phyloP scores from a whole-genome alignment of 2,113 vertebrate species.

The Eptesicus fuscus region DNA sequence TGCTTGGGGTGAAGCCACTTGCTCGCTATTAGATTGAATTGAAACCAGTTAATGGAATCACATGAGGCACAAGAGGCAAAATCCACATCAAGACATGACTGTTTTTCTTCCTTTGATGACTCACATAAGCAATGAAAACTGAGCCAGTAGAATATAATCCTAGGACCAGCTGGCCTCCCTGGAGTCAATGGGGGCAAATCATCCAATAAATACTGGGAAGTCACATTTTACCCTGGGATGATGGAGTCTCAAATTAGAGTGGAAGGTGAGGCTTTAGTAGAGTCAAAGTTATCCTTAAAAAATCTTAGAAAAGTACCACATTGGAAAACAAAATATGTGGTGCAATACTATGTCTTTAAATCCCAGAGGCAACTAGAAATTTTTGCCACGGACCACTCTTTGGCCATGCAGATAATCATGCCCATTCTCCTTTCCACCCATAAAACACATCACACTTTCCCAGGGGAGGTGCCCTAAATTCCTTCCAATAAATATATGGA shows the following conservation, averaged over 20 bases:
- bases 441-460: neutral
- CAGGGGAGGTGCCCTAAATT: too few relatives aligned
- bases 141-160: neutral
- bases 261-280: neutral
- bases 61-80: neutral
- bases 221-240: neutral
- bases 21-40: too few relatives aligned
- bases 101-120: neutral
- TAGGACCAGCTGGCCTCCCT: neutral
- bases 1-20: neutral
- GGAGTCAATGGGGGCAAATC: neutral
- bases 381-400: neutral
- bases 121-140: neutral
- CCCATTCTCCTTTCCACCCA: neutral
- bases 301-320: too few relatives aligned
- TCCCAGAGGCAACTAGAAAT: neutral
- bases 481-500: neutral
- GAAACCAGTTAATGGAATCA: neutral
- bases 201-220: neutral
- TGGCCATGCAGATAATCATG: neutral
- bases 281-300: neutral
- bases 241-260: neutral
- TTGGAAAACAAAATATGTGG: neutral
- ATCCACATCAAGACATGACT: neutral
- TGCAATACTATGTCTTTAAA: neutral